These are phyloP conservation scores for Chironomus tentans DNA, from an alignment of 2,888 invertebrate species.

Conservation along the genomic window DNA sequence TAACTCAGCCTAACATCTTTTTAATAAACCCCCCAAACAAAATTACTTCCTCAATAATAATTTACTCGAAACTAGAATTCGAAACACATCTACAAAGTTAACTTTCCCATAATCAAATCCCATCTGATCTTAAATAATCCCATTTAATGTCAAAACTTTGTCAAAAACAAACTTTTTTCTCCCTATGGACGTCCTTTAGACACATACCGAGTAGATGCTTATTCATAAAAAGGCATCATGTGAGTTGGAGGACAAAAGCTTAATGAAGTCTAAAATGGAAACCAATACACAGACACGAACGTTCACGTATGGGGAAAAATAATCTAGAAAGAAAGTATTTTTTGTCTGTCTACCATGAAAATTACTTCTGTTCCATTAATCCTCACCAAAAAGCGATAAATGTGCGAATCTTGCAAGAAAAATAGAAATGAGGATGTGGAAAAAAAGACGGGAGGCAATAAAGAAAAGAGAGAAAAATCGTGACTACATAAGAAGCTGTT, in stretches of 20 bases:
- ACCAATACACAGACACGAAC: not conserved
- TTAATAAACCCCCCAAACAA: too few species aligned
- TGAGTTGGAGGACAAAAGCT: not conserved
- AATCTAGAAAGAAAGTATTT: too few species aligned
- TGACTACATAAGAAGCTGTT: not conserved
- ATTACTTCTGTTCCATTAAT: not conserved
- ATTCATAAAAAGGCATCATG: not conserved
- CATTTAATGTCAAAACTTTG: too few species aligned
- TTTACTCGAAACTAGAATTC: too few species aligned
- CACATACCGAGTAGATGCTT: too few species aligned
- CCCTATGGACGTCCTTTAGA: too few species aligned
- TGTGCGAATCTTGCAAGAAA: not conserved
- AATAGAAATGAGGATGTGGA: not conserved
- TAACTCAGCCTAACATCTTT: too few species aligned
- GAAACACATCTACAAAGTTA: too few species aligned
- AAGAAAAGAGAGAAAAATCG: not conserved
- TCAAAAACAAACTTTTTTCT: too few species aligned
- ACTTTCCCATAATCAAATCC: too few species aligned
- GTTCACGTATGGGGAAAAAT: not conserved
- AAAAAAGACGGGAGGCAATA: not conserved
- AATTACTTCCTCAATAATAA: too few species aligned
- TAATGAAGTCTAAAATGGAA: not conserved
- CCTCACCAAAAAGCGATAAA: not conserved
- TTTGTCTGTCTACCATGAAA: not conserved
- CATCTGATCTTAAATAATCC: too few species aligned